These are phyloP conservation scores for Endomychus coccineus DNA, from an alignment of 2,888 invertebrate genomes.

Conservation along the genomic window DNA sequence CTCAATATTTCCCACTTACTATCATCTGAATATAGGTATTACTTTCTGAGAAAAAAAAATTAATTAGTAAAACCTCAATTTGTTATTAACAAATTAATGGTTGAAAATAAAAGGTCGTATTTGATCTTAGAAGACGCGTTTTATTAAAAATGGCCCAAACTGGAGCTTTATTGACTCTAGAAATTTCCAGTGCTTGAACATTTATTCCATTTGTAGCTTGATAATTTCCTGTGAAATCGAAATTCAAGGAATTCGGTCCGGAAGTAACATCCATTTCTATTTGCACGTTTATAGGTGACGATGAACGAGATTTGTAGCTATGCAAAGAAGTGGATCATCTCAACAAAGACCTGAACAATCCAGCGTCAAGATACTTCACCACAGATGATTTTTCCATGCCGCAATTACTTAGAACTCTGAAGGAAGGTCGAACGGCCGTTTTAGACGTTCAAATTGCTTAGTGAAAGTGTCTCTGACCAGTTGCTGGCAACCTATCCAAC, in stretches of 20 bases:
- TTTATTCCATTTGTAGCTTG: slow-evolving; percentile 58
- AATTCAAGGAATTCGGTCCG: slow-evolving; percentile 52
- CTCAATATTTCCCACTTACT: too few relatives aligned
- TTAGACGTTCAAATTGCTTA: slow-evolving; percentile 56
- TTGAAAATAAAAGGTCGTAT: too few relatives aligned
- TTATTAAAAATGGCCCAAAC: slow-evolving; percentile 72
- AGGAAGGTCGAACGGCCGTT: slow-evolving; percentile 53
- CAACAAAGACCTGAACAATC: slow-evolving; percentile 60
- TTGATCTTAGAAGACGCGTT: too few relatives aligned
- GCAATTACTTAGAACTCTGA: slow-evolving; percentile 64
- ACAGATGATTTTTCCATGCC: slow-evolving; percentile 66
- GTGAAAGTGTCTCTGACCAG: slow-evolving; percentile 42
- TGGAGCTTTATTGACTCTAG: slow-evolving; percentile 56
- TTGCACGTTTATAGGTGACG: slow-evolving; percentile 45
- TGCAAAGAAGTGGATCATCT: slow-evolving; percentile 48
- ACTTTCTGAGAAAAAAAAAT: too few relatives aligned
- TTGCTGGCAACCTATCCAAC: slow-evolving; percentile 57
- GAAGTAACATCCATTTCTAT: slow-evolving; percentile 55
- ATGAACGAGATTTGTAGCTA: slow-evolving; percentile 44
- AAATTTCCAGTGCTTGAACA: slow-evolving; percentile 50
- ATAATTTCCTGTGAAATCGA: slow-evolving; percentile 48
- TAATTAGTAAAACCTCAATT: too few relatives aligned
- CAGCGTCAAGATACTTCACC: slow-evolving; percentile 58
- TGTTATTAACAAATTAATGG: too few relatives aligned
- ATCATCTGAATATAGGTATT: too few relatives aligned